Base-by-base conservation (phyloP, 92 coral and sea anemone genomes). In the Palythoa grandiflora region DNA sequence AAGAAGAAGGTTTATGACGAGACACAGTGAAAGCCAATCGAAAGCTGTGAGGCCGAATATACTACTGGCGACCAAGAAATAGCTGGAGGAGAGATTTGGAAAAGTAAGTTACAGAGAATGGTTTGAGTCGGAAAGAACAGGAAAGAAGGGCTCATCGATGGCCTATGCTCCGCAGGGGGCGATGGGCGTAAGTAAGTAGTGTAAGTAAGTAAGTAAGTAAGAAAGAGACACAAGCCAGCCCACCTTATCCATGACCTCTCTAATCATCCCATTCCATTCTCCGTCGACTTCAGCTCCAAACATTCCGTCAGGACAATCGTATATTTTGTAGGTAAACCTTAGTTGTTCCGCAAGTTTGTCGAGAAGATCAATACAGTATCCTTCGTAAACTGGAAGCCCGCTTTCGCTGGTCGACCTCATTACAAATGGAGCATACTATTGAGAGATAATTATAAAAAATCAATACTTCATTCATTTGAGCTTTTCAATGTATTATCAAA, bases 341-440 rank as follows among this genome's bases (percentile, higher is more conserved):
- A 96, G 91, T 36, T 77, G 38, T 20, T 80, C 83, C 8, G 98
- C 93, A 20, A 96, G 73, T 52, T 92, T 88, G 15, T 85, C 78
- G 19, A 93, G 75, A 48, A 96, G 88, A 17, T 96, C 98, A 11
- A 96, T 89, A 77, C 98, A 95, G 80, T 91, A 96, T 9, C 98
- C 98, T 83, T 88, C 88, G 39, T 84, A 89, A 4, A 72, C 51
- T 2, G 37, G 71, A 4, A 60, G 44, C 68, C 97, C 97, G 52
- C 87, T 91, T n/a, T 89, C 50, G 21, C 88, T 89, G 38, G 17
- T 51, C 13, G 37, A 63, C 47, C 52, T 71, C 10, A 92, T 75
- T 10, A 83, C 57, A 75, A 93, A 93, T 71, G 96, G 96, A 3
- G 93, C 40, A 76, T 83, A 88, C 93, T 90, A 38, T 19, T 1